Evolutionary conservation across 92 coral and sea anemone genomes (phyloP).

Genomic region (Phenganax marumi): DNA sequence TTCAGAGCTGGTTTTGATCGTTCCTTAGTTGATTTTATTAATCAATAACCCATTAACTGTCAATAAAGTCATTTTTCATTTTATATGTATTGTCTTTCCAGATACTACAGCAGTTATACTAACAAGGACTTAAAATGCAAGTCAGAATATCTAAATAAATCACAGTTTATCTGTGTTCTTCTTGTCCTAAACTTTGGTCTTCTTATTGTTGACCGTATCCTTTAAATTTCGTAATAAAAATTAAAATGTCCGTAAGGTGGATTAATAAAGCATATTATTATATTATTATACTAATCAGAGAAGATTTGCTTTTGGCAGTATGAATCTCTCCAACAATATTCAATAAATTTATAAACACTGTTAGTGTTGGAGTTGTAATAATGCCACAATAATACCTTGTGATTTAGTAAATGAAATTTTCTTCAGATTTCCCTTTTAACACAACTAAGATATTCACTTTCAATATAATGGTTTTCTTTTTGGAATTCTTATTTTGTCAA

Average conservation of each 20-base stretch:
- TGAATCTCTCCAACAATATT: background rate
- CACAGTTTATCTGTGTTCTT: constrained; percentile 66
- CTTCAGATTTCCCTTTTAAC: constrained; percentile 50
- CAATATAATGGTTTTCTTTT: constrained; percentile 97
- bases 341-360: too few relatives aligned
- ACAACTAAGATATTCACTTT: constrained; percentile 79
- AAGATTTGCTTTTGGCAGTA: background rate
- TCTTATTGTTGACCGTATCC: constrained; percentile 94
- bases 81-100: background rate
- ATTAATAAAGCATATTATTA: too few relatives aligned
- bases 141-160: constrained; percentile 2
- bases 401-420: background rate
- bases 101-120: background rate
- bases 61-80: background rate
- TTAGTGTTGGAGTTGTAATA: too few relatives aligned
- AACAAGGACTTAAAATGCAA: background rate
- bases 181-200: constrained; percentile 87
- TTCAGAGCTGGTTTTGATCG: too few relatives aligned
- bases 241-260: too few relatives aligned
- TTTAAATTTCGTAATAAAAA: constrained; percentile 24
- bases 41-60: too few relatives aligned
- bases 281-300: too few relatives aligned
- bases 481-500: constrained; percentile 87
- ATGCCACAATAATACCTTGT: too few relatives aligned
- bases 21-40: too few relatives aligned